Percentiles rank a stretch among this genome's conserved stretches.
phyloP scores from a whole-genome alignment of 1,140 invertebrate genomes.

The Harlomillsia oculata region DNA sequence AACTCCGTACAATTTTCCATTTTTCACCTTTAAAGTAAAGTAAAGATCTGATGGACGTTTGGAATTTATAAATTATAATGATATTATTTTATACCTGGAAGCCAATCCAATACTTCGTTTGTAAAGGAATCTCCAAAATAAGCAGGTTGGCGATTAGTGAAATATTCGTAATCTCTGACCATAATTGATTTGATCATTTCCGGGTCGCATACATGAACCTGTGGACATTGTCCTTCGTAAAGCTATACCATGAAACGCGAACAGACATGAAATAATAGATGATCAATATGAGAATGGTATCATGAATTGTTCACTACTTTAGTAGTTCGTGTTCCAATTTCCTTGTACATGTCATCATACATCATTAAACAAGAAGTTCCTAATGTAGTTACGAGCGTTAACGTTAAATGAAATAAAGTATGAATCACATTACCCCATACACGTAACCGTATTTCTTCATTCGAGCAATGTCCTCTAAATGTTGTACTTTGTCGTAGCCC shows the following conservation, averaged over 20 bases:
- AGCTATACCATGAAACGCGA: too few species aligned
- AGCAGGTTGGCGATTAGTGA: not conserved
- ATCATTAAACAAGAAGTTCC: too few species aligned
- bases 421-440: conserved; percentile 17
- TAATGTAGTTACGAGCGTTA: too few species aligned
- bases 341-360: too few species aligned
- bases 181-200: conserved; percentile 42
- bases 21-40: conserved; percentile 31
- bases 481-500: conserved; percentile 6
- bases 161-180: conserved; percentile 9
- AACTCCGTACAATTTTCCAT: conserved; percentile 45
- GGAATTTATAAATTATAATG: too few species aligned
- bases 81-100: conserved; percentile 5
- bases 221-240: too few species aligned
- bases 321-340: too few species aligned
- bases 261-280: too few species aligned
- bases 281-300: too few species aligned
- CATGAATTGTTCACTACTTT: too few species aligned
- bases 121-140: not conserved
- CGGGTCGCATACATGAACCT: conserved; percentile 37
- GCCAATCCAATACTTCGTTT: conserved; percentile 1
- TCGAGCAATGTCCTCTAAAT: conserved; percentile 14
- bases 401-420: too few species aligned
- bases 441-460: conserved; percentile 10
- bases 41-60: not conserved